Conservation (phyloP, 2,888 invertebrate genomes). For the Apotomis capreana region DNA sequence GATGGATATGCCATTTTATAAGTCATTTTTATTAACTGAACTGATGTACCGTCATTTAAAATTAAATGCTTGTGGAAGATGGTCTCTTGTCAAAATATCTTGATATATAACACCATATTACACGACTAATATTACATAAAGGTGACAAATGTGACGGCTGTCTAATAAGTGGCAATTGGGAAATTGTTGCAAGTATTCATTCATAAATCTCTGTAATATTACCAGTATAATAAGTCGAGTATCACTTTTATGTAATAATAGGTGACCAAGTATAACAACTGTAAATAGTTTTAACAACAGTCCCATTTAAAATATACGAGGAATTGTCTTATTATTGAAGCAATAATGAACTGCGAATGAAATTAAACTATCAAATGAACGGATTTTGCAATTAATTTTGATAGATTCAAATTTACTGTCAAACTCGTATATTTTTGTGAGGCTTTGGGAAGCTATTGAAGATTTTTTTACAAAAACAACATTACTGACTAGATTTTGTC, state of each 20-base stretch:
- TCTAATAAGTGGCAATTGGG: not conserved
- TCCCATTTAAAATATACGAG: not conserved
- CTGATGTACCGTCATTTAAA: conserved; percentile 12
- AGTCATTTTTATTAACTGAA: conserved; percentile 9
- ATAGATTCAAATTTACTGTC: too few relatives aligned
- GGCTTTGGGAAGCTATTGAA: not conserved
- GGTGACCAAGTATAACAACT: not conserved
- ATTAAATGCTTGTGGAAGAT: not conserved
- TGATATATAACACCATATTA: not conserved
- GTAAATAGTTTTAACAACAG: conserved; percentile 1
- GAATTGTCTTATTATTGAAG: not conserved
- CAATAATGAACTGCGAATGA: too few relatives aligned
- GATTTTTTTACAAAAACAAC: not conserved
- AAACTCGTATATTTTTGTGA: not conserved
- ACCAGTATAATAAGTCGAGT: not conserved
- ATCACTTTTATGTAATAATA: not conserved
- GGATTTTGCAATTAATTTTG: too few relatives aligned
- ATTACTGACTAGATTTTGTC: not conserved
- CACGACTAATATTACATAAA: not conserved
- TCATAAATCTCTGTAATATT: not conserved
- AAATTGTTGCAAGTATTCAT: not conserved
- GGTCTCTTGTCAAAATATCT: conserved; percentile 12
- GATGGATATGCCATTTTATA: conserved; percentile 43
- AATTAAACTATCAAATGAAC: too few relatives aligned
- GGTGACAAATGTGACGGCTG: not conserved